These are phyloP conservation scores for Nomada fabriciana DNA, from an alignment of 2,888 invertebrate genomes.

Conservation along the genomic window DNA sequence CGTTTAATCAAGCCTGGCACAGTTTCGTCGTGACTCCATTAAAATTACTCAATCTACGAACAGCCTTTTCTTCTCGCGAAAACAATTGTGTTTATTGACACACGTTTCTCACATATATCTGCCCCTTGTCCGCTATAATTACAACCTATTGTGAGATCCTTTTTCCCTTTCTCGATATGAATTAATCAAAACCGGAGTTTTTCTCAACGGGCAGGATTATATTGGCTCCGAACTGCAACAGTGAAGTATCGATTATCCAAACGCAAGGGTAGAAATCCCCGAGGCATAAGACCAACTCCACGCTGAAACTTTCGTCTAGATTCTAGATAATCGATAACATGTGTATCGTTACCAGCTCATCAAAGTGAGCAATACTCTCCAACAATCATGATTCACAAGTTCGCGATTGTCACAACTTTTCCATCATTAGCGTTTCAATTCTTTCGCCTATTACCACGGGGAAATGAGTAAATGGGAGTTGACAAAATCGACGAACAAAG, in stretches of 20 bases:
- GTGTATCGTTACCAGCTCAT: constrained; percentile 20
- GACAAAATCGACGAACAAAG: no score
- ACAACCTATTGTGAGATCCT: no score
- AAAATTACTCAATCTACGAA: not conserved
- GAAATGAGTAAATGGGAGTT: no score
- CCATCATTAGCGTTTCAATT: not conserved
- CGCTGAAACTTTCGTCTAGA: constrained; percentile 15
- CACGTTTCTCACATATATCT: not conserved
- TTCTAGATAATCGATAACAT: constrained; percentile 11
- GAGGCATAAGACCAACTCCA: not conserved
- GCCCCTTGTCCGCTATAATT: not conserved
- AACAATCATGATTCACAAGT: not conserved
- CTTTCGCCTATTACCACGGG: no score
- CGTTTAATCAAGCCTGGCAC: not conserved
- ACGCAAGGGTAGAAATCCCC: not conserved
- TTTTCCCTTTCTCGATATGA: not conserved
- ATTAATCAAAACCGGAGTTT: no score
- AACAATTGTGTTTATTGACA: not conserved
- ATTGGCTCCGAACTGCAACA: not conserved
- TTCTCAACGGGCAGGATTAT: no score
- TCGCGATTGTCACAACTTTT: not conserved
- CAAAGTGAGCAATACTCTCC: not conserved
- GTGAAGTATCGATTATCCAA: constrained; percentile 9
- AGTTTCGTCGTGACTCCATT: not conserved
- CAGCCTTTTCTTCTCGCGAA: not conserved